phyloP scores from a whole-genome alignment of 2,113 vertebrate genomes.

The Phyllostomus hastatus region DNA sequence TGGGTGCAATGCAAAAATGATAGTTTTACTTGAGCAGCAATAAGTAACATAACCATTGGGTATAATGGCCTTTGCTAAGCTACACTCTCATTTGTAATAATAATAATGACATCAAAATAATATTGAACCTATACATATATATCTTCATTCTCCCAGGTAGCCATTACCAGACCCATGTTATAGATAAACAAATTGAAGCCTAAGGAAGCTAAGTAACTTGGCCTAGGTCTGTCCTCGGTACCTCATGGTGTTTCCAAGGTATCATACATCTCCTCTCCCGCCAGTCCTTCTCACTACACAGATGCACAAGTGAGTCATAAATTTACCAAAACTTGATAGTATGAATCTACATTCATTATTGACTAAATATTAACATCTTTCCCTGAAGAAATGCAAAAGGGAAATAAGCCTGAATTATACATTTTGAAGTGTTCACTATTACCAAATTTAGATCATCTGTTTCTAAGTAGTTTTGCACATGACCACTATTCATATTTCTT shows the following conservation, averaged over 20 bases:
- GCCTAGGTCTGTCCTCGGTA: not conserved
- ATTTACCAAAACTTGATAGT: not conserved
- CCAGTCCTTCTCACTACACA: not conserved
- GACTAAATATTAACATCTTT: not conserved
- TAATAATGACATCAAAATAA: not conserved
- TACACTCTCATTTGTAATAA: not conserved
- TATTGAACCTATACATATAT: not conserved
- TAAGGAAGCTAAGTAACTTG: not conserved
- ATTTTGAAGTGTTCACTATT: not conserved
- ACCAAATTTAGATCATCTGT: not conserved
- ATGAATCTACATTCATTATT: not conserved
- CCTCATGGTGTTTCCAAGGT: not conserved
- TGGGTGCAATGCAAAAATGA: not conserved
- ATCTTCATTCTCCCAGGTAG: not conserved
- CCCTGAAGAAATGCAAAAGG: not conserved
- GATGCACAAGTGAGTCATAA: not conserved
- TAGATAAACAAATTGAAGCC: not conserved
- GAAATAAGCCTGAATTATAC: not conserved
- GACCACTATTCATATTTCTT: not conserved
- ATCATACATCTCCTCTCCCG: not conserved
- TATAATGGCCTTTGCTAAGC: not conserved
- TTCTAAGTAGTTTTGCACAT: not conserved
- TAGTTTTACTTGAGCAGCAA: not conserved
- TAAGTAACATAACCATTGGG: not conserved
- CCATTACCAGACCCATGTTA: not conserved